Evolutionary conservation across 2,888 invertebrate species (phyloP).

Genomic region (Meiosimyza decipiens): DNA sequence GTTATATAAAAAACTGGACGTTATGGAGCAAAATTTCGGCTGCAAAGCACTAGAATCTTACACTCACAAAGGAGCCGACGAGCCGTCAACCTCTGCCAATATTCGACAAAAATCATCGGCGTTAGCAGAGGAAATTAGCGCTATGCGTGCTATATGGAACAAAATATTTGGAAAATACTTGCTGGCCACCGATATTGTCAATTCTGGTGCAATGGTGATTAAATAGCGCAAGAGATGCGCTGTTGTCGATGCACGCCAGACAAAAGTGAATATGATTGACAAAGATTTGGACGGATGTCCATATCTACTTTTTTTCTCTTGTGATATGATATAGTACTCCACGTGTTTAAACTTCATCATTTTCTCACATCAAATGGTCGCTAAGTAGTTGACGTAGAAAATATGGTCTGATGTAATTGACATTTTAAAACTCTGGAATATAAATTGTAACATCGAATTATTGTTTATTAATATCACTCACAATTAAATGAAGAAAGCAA

Average conservation of each 20-base stretch:
- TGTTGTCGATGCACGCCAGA: conserved; percentile 70
- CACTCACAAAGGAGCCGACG: background rate
- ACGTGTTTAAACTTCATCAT: no score
- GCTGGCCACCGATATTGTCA: conserved; percentile 80
- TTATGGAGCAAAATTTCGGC: background rate
- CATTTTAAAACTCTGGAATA: no score
- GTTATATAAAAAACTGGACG: background rate
- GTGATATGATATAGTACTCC: no score
- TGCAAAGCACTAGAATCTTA: background rate
- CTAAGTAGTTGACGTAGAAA: no score
- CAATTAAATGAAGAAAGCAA: no score
- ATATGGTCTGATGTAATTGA: no score
- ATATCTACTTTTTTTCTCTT: conserved; percentile 51
- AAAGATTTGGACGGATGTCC: conserved; percentile 76
- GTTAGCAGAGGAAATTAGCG: background rate
- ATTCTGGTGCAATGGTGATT: conserved; percentile 82
- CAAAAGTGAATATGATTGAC: conserved; percentile 59
- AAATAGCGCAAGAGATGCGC: conserved; percentile 78
- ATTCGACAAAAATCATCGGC: conserved; percentile 1
- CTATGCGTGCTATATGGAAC: conserved; percentile 50
- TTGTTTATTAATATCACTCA: no score
- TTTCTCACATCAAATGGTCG: no score
- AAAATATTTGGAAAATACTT: conserved; percentile 78
- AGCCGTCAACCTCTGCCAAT: background rate
- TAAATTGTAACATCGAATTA: no score